Conservation (phyloP, 2,797 vertebrate species). For the Gymnopithys bicolor region DNA sequence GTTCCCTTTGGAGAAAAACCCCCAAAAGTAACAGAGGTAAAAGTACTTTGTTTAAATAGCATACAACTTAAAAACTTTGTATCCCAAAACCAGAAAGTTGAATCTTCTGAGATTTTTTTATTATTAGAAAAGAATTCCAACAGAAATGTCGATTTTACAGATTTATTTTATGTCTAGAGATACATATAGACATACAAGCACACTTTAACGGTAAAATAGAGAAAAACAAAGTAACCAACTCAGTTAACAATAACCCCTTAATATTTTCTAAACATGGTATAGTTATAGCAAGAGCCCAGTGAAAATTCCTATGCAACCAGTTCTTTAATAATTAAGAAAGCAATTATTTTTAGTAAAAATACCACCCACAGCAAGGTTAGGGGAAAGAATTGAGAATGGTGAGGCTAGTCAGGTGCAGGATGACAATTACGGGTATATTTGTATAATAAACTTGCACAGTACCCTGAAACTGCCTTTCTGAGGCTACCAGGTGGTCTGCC, state of each 20-base stretch:
- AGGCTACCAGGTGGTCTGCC: accelerated
- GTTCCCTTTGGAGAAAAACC: neutral
- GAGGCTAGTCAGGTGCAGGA: neutral
- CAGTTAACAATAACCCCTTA: neutral
- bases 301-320: accelerated
- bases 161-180: neutral
- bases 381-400: neutral
- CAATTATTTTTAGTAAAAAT: neutral
- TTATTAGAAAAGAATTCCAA: neutral
- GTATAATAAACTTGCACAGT: neutral
- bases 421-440: neutral
- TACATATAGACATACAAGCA: neutral
- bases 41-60: neutral
- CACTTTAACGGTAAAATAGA: neutral
- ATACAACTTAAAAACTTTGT: neutral
- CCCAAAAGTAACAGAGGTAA: neutral
- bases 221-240: neutral
- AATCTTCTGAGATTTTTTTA: neutral
- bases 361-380: accelerated
- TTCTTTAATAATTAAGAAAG: neutral
- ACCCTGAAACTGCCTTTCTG: neutral
- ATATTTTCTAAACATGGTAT: neutral
- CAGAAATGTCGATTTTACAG: neutral
- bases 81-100: neutral
- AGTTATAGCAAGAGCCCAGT: neutral